Evolutionary conservation across 92 coral and sea anemone genomes (phyloP).

Genomic region (Chrysogorgia sp.): DNA sequence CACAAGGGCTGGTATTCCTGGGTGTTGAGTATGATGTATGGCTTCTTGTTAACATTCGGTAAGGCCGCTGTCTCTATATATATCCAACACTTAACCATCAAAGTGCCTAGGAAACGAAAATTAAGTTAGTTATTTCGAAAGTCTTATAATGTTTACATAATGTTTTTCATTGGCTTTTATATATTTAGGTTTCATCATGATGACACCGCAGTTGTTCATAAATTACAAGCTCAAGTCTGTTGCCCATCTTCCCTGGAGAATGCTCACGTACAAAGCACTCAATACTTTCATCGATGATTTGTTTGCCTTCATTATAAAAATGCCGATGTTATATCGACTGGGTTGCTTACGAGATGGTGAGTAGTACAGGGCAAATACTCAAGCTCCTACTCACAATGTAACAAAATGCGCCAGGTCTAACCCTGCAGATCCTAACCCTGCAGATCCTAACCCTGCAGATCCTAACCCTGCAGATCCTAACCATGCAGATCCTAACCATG

Average conservation of each 20-base stretch:
- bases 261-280: conserved; percentile 97
- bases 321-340: conserved; percentile 95
- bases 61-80: conserved; percentile 43
- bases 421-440: too few relatives aligned
- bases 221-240: conserved; percentile 97
- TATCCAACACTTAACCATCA: too few relatives aligned
- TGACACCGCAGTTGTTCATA: conserved; percentile 97
- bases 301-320: conserved; percentile 97
- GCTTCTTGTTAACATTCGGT: conserved; percentile 97
- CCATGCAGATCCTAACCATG: too few relatives aligned
- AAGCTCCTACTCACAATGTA: too few relatives aligned
- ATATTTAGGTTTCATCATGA: conserved; percentile 83
- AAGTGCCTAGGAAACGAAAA: too few relatives aligned
- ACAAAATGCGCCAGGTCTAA: too few relatives aligned
- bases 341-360: conserved; percentile 98
- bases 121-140: too few relatives aligned
- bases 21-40: conserved; percentile 97
- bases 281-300: conserved; percentile 97
- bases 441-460: too few relatives aligned
- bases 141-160: too few relatives aligned
- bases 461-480: too few relatives aligned
- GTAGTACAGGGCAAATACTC: conserved; percentile 7
- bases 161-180: background rate
- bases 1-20: conserved; percentile 99
- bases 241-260: conserved; percentile 98